Base-by-base conservation (phyloP, 2,797 vertebrate genomes). In the Lithobates sylvaticus region DNA sequence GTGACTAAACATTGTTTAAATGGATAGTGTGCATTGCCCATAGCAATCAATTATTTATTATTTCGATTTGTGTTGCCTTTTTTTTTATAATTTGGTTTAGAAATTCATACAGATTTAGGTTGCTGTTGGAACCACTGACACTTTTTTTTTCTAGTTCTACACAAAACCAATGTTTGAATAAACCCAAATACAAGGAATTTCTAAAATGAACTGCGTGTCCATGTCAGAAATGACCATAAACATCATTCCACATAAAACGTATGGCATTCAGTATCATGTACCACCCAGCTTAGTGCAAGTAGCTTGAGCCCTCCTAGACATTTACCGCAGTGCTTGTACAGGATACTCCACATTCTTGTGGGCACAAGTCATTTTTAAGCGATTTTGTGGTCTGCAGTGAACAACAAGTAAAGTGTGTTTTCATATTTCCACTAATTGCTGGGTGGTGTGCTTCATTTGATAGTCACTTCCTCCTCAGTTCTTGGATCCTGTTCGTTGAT, bases 311-410 rank as follows among this genome's bases (percentile, higher is more conserved):
- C 18, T 54, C 42, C 29, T 70, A 58, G 23, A 27, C 13, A 47
- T 80, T 72, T 65, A 54, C 70, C 50, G 21, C 61, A 64, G 34
- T 27, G 23, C 42, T 50, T 73, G 54, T 54, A 42, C n/a, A 54
- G 34, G 32, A 82, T 73, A 23, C 36, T 44, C 5, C 26, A 74
- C 27, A 82, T 82, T 82, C 70, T 82, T 82, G 80, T 82, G 80
- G 80, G 34, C 70, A 44, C 13, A 7, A 84, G 73, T 70, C 39
- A 76, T 65, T n/a, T 42, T 26, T 34, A 36, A 67, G 42, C 34
- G 39, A 75, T 76, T 47, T 44, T 76, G 72, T 83, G 81, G 81
- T 83, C 54, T 39, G 32, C 6, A 58, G 18, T 15, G 65, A 73
- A 67, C 69, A 72, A 81, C 72, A 83, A 47, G 39, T 65, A 67